Conservation (phyloP, 1,140 invertebrate genomes). For the Eupeodes corollae region DNA sequence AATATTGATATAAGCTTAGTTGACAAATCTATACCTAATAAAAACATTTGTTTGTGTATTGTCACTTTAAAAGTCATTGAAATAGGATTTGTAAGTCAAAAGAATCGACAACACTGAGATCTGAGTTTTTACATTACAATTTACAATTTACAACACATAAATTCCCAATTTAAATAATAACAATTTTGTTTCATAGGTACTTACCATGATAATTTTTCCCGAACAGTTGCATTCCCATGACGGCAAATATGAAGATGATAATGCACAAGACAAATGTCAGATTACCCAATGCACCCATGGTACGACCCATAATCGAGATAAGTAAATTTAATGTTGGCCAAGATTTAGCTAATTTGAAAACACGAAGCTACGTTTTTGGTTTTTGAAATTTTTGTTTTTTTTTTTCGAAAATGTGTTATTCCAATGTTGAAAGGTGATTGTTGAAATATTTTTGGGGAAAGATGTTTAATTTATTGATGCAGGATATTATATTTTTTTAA, state of each 20-base stretch:
- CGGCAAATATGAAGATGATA: conserved; percentile 96
- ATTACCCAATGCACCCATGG: conserved; percentile 92
- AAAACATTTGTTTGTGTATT: too few relatives aligned
- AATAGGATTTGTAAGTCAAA: too few relatives aligned
- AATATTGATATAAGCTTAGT: too few relatives aligned
- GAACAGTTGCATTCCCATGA: conserved; percentile 96
- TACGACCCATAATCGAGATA: conserved; percentile 94
- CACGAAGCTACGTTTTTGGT: conserved; percentile 64
- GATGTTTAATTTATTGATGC: neutral
- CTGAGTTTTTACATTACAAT: too few relatives aligned
- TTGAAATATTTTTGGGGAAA: neutral
- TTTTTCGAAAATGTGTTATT: too few relatives aligned
- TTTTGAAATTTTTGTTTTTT: conserved; percentile 8
- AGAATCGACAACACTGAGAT: too few relatives aligned
- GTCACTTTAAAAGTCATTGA: too few relatives aligned
- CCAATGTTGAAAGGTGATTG: too few relatives aligned
- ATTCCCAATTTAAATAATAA: too few relatives aligned
- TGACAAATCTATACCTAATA: too few relatives aligned
- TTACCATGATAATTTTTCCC: conserved; percentile 81
- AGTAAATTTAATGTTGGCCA: conserved; percentile 95
- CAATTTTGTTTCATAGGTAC: conserved; percentile 16
- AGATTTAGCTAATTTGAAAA: conserved; percentile 96
- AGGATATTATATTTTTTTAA: too few relatives aligned
- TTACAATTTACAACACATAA: too few relatives aligned
- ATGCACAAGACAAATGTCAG: conserved; percentile 90